Base-by-base conservation (phyloP, 1,140 invertebrate species). In the Lordiphosa stackelbergi region DNA sequence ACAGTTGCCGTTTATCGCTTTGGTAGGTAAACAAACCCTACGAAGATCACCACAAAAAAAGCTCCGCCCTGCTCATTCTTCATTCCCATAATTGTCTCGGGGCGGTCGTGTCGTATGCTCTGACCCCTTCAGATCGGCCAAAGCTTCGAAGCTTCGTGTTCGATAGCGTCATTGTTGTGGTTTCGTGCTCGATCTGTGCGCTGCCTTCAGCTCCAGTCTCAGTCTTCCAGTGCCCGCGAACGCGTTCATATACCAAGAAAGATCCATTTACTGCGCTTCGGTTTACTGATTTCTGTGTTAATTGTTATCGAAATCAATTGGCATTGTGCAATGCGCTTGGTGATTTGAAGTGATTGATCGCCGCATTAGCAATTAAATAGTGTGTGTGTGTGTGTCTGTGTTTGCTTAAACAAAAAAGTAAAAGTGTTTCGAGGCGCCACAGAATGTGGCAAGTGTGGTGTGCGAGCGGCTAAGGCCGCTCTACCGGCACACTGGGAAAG, bases 241-340 rank as follows among this genome's bases (percentile, higher is more conserved):
- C 48, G 47, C 55, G 47, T 66, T 66, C 64, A 31, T 31, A 31
- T 31, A 31, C 7, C 6, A 31, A 8, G 43, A 58, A 36, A 58
- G 64, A 63, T 57, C 63, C 54, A 66, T 66, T 66, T 59, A 37
- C 57, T 58, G 63, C 9, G 47, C 47, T 51, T 61, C 53, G 51
- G 24, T 56, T 73, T 58, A 34, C 35, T 62, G 53, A 22, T 13
- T 22, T 48, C 31, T 41, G 22, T 28, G n/a, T 22, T 49, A 66
- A 57, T 61, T 81, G 58, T 83, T 83, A 77, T 81, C 77, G 71
- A 56, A 56, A 60, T 37, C 63, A 59, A 72, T 75, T 69, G 60
- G 56, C 41, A 58, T 74, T 64, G 68, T 77, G 64, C 64, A 72
- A 72, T 51, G 8, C 28, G 28, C 7, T 46, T 13, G 8, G 31